Percentiles rank a stretch among this genome's conserved stretches.
phyloP scores from a whole-genome alignment of 2,113 vertebrate genomes.

The Hemiscyllium ocellatum region DNA sequence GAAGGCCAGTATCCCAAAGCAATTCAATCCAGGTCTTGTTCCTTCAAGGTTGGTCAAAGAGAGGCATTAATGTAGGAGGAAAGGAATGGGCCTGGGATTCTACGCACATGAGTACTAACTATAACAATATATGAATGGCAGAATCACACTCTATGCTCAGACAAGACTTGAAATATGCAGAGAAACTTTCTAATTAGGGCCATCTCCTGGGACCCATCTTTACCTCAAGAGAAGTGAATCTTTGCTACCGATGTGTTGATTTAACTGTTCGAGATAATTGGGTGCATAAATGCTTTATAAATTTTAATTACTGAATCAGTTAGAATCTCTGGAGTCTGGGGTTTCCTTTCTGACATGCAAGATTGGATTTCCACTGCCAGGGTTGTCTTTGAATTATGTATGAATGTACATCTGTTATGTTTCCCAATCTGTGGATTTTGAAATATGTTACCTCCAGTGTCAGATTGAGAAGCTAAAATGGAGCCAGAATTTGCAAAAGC shows the following conservation, averaged over 20 bases:
- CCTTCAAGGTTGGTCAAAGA: not conserved
- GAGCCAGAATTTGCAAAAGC: not conserved
- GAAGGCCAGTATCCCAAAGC: not conserved
- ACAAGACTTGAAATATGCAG: not conserved
- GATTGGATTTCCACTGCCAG: not conserved
- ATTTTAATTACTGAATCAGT: not conserved
- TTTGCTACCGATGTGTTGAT: not conserved
- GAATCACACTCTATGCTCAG: not conserved
- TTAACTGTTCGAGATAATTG: not conserved
- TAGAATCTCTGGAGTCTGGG: not conserved
- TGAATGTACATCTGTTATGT: not conserved
- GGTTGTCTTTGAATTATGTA: not conserved
- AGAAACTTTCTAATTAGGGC: not conserved
- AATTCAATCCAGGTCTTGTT: not conserved
- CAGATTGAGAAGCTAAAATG: not conserved
- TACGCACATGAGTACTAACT: not conserved
- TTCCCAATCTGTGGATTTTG: not conserved
- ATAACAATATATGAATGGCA: not conserved
- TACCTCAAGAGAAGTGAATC: not conserved
- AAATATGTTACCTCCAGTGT: not conserved
- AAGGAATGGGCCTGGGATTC: not conserved
- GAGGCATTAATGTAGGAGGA: not conserved
- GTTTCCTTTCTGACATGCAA: not conserved
- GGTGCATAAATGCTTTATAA: slow-evolving; percentile 8
- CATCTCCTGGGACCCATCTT: not conserved